Evolutionary conservation across 2,113 vertebrate genomes (phyloP).

Genomic region (Hemicordylus capensis): DNA sequence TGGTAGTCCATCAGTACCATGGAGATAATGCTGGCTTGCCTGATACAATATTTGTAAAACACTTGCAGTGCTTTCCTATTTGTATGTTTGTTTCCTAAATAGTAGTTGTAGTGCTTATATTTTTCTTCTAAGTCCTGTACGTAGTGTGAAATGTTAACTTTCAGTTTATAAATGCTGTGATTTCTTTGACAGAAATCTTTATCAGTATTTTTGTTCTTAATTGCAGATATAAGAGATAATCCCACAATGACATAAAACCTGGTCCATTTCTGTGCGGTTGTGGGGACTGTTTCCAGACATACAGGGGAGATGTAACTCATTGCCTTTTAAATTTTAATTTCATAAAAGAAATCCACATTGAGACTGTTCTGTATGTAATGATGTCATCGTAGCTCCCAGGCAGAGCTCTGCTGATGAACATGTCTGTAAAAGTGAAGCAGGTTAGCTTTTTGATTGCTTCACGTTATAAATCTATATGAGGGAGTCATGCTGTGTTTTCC

Average conservation of each 20-base stretch:
- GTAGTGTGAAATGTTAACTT: neutral
- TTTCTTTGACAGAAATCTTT: neutral
- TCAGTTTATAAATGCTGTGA: neutral
- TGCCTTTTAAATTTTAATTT: constrained; percentile 13
- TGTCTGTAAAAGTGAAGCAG: neutral
- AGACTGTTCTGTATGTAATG: neutral
- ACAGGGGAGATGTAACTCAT: neutral
- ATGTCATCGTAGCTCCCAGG: constrained; percentile 22
- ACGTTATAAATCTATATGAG: neutral
- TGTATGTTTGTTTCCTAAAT: too few species aligned
- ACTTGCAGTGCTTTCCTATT: too few species aligned
- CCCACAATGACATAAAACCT: neutral
- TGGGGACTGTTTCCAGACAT: neutral
- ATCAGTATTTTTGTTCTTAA: neutral
- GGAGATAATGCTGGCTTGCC: too few species aligned
- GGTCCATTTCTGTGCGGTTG: neutral
- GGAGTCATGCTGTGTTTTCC: neutral
- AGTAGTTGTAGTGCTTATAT: neutral
- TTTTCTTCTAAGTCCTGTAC: neutral
- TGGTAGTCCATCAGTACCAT: too few species aligned
- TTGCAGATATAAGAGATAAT: neutral
- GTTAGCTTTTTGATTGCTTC: constrained; percentile 7
- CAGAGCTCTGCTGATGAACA: constrained; percentile 1
- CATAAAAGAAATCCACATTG: constrained; percentile 15
- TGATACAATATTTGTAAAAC: too few species aligned